These are phyloP conservation scores for Phalacrocorax pelagicus DNA, from an alignment of 2,113 vertebrate species.

Conservation along the genomic window DNA sequence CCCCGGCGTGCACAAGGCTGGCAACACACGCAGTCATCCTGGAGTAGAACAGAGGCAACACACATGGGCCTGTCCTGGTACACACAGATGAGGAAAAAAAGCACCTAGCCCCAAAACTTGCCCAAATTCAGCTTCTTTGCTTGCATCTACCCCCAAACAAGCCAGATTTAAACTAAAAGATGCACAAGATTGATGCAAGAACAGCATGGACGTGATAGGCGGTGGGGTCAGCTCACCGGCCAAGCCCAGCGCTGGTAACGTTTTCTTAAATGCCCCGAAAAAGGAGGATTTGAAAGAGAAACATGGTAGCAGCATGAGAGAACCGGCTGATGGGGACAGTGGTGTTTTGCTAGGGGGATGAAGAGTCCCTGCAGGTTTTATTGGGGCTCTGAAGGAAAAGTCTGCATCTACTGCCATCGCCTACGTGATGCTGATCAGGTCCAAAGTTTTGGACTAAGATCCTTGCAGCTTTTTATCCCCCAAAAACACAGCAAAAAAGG, in stretches of 20 bases:
- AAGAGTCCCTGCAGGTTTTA: not conserved
- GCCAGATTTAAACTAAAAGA: not conserved
- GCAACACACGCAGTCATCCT: rapidly evolving
- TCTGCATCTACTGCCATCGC: rapidly evolving
- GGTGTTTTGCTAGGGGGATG: not conserved
- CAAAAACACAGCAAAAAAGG: not conserved
- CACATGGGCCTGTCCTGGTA: rapidly evolving
- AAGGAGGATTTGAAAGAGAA: not conserved
- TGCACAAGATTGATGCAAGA: rapidly evolving
- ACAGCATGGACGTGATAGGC: rapidly evolving
- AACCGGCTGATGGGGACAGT: rapidly evolving
- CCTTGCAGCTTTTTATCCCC: not conserved
- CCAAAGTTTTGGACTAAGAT: not conserved
- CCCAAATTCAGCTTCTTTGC: not conserved
- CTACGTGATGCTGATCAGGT: rapidly evolving
- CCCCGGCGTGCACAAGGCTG: not conserved
- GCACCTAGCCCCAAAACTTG: not conserved
- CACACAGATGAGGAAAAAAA: not conserved
- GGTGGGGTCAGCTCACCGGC: not conserved
- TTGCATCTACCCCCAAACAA: not conserved
- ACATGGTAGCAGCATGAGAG: rapidly evolving
- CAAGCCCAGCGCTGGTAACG: rapidly evolving
- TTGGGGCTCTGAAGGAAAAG: not conserved
- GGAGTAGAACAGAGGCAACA: not conserved
- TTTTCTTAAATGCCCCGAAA: not conserved